These are phyloP conservation scores for Synanceia verrucosa DNA, from an alignment of 2,797 vertebrate genomes.

Conservation along the genomic window DNA sequence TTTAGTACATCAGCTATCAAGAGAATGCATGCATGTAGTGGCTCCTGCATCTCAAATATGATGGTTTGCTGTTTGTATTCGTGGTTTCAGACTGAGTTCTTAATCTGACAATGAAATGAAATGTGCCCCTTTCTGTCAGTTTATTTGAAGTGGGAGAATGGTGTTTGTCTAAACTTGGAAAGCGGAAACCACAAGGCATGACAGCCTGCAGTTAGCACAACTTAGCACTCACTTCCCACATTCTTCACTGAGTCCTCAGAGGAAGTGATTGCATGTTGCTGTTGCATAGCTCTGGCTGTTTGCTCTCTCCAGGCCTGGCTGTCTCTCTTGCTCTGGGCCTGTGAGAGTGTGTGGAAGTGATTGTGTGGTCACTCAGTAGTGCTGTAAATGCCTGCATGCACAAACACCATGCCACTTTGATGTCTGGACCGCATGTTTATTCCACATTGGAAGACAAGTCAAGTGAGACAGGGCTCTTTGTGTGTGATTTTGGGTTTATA, in stretches of 20 bases:
- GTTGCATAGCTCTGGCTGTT: constrained; percentile 34
- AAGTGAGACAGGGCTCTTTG: constrained; percentile 19
- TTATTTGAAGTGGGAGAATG: neutral
- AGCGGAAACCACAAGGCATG: constrained; percentile 35
- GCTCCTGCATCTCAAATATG: neutral
- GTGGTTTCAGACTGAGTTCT: neutral
- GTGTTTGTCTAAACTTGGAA: constrained; percentile 35
- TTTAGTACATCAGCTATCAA: neutral
- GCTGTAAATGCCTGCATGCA: constrained; percentile 63
- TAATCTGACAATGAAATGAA: neutral
- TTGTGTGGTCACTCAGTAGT: constrained; percentile 51
- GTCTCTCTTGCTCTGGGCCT: constrained; percentile 32
- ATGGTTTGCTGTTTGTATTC: neutral
- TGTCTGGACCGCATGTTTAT: constrained; percentile 53
- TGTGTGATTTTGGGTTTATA: constrained; percentile 15
- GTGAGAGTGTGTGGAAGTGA: constrained; percentile 36
- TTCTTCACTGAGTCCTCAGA: constrained; percentile 53
- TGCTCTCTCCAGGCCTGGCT: constrained; percentile 38
- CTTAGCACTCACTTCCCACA: constrained; percentile 54
- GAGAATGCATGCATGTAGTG: neutral
- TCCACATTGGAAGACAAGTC: constrained; percentile 52
- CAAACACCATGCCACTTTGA: constrained; percentile 69
- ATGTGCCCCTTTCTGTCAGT: neutral
- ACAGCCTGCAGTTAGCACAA: constrained; percentile 51
- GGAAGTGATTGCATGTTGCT: constrained; percentile 36